phyloP scores from a whole-genome alignment of 2,797 vertebrate genomes.

The Pipistrellus pipistrellus region DNA sequence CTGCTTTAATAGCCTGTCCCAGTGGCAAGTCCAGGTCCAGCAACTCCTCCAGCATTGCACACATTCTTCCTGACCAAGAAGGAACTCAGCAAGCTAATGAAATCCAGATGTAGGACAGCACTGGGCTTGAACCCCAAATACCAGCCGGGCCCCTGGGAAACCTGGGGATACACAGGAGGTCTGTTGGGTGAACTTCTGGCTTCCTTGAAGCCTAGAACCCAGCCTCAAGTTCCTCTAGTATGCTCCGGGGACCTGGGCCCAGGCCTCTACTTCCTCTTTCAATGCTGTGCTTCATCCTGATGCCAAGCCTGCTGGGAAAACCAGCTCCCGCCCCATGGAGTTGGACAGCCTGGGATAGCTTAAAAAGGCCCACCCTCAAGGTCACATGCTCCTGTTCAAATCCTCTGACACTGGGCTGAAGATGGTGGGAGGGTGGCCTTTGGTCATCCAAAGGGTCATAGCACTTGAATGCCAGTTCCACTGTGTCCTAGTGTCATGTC shows the following conservation, averaged over 20 bases:
- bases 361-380: neutral
- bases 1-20: slow-evolving; percentile 56
- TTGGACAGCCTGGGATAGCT: neutral
- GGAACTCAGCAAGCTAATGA: slow-evolving; percentile 60
- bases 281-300: neutral
- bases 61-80: slow-evolving; percentile 75
- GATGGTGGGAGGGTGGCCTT: neutral
- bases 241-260: neutral
- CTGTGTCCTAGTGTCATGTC: neutral
- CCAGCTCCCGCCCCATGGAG: neutral
- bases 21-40: slow-evolving; percentile 56
- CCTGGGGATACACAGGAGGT: slow-evolving; percentile 24
- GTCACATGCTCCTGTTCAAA: neutral
- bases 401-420: neutral
- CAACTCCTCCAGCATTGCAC: slow-evolving; percentile 57
- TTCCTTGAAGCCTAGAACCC: neutral
- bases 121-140: slow-evolving; percentile 80
- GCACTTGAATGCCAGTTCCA: neutral
- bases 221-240: neutral
- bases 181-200: neutral
- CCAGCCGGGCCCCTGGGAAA: slow-evolving; percentile 68
- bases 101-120: slow-evolving; percentile 77
- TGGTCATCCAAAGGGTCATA: neutral
- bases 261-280: neutral
- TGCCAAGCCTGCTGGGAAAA: neutral